Evolutionary conservation across 2,888 invertebrate genomes (phyloP).

Genomic region (Ptychoptera contaminata): DNA sequence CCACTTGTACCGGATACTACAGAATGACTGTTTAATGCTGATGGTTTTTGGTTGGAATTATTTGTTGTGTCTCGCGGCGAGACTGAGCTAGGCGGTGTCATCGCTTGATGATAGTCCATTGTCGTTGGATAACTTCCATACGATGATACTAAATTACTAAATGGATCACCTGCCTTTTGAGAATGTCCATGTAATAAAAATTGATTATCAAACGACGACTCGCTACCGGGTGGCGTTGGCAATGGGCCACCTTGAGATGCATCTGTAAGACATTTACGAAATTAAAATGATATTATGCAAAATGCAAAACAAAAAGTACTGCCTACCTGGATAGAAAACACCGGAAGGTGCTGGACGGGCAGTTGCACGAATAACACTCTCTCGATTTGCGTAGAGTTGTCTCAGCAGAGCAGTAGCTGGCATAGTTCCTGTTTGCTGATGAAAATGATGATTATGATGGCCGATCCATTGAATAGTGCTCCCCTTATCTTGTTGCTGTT

Average conservation of each 20-base stretch:
- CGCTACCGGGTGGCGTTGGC: slow-evolving; percentile 82
- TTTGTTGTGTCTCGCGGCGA: slow-evolving; percentile 77
- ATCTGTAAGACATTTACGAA: slow-evolving; percentile 27
- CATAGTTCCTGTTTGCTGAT: slow-evolving; percentile 35
- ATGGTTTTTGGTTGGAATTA: slow-evolving; percentile 25
- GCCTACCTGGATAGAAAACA: slow-evolving; percentile 16
- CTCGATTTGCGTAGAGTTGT: slow-evolving; percentile 83
- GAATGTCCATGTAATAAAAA: slow-evolving; percentile 35
- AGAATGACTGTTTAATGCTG: slow-evolving; percentile 12
- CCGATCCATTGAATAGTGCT: slow-evolving; percentile 91
- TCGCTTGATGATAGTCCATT: slow-evolving; percentile 79
- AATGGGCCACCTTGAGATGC: slow-evolving; percentile 58
- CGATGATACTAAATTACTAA: slow-evolving; percentile 40
- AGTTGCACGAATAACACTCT: slow-evolving; percentile 88
- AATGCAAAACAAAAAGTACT: not conserved
- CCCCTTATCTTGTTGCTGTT: slow-evolving; percentile 24
- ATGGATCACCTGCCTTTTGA: slow-evolving; percentile 40
- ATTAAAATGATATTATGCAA: not conserved
- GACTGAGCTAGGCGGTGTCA: slow-evolving; percentile 95
- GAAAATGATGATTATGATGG: slow-evolving; percentile 34
- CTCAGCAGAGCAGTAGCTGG: slow-evolving; percentile 81
- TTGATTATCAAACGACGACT: slow-evolving; percentile 51
- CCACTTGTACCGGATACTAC: slow-evolving; percentile 23
- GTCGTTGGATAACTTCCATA: slow-evolving; percentile 44
- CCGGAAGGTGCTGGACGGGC: slow-evolving; percentile 37